Evolutionary conservation across 2,797 vertebrate species (phyloP), one percentile per base, ranked within the genome.

Genomic region (Microctenopoma steveboyesi): DNA sequence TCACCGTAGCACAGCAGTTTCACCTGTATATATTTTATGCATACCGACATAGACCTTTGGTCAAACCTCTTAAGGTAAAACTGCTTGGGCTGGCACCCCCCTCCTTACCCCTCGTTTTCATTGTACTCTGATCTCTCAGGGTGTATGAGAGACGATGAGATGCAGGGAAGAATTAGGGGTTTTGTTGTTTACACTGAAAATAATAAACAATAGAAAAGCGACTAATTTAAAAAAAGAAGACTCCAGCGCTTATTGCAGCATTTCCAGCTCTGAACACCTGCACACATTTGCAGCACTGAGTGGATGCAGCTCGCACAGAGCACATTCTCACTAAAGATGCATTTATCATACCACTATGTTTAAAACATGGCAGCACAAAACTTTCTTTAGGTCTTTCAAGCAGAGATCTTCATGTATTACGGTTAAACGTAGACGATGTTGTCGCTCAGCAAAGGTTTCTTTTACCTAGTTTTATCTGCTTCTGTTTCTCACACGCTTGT

Each of bases 1-100:
- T 69, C 12, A 45, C 47, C 7, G 63, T 27, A 52, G 63, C 52
- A 3, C 72, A 63, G 68, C 42, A 7, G 25, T 79, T 79, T 50
- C 27, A 47, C 28, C 13, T 33, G 47, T 42, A 35, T 46, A 30
- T 65, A 60, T 33, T 60, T 50, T 7, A 33, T 53, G 37, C 37
- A 61, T 9, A 55, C 45, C 48, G 48, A 7, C 30, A 15, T 16
- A 4, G 33, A 78, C 59, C 70, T 46, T 61, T 14, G 27, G 48
- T 47, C 50, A 69, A 58, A 47, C 46, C 68, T 69, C 50, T 54
- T 8, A 35, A 46, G 45, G 22, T 25, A 49, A 64, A 74, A 27
- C 22, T 48, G 55, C 55, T 22, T 30, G 10, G 18, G 55, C 27
- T 64, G 45, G 45, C 40, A n/a, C 37, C 28, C 15, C 1, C 12